These are phyloP conservation scores for Chrysolina haemoptera DNA, from an alignment of 2,888 invertebrate species.

Conservation along the genomic window DNA sequence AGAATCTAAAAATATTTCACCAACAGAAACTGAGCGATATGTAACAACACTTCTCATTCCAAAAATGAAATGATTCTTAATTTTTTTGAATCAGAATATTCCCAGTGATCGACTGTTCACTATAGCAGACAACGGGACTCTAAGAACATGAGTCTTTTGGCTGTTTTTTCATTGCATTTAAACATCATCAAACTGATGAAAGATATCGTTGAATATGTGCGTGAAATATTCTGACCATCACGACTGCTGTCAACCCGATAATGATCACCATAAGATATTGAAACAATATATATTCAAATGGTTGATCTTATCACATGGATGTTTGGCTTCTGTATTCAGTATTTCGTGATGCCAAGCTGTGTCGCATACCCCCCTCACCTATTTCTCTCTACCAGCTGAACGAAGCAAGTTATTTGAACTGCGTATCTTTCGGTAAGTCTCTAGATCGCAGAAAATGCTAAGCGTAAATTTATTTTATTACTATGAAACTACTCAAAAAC, in stretches of 20 bases:
- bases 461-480: no score
- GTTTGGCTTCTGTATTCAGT: conserved; percentile 52
- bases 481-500: no score
- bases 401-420: conserved; percentile 26
- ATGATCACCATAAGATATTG: conserved; percentile 58
- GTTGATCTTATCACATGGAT: conserved; percentile 58
- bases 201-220: conserved; percentile 33
- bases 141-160: background rate
- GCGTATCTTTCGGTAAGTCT: conserved; percentile 15
- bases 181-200: background rate
- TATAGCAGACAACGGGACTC: no score
- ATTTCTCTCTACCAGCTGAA: conserved; percentile 20
- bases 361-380: conserved; percentile 41
- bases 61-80: no score
- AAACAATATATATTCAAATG: conserved; percentile 61
- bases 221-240: conserved; percentile 40
- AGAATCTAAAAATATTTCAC: no score
- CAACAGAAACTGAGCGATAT: no score
- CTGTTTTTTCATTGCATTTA: background rate
- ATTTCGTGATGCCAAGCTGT: conserved; percentile 52
- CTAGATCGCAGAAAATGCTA: conserved; percentile 14
- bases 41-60: no score
- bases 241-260: conserved; percentile 53
- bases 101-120: no score
- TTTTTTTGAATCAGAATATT: no score